phyloP scores from a whole-genome alignment of 2,797 vertebrate genomes.

The Crenuchus spilurus region DNA sequence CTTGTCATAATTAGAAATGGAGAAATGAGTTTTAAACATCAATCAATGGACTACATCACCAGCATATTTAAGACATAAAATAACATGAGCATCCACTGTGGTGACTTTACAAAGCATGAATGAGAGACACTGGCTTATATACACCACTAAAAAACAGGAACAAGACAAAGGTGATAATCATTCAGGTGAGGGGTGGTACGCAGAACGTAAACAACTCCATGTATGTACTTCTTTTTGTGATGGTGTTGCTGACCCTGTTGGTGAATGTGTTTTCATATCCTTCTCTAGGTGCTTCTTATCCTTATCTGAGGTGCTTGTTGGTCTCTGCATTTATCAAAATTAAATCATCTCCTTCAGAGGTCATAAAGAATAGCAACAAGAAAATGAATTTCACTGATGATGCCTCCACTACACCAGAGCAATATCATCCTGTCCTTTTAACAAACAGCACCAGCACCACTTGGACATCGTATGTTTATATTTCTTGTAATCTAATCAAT shows the following conservation, averaged over 20 bases:
- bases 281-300: not conserved
- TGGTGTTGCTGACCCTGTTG: not conserved
- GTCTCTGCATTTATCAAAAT: not conserved
- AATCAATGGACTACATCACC: too few species aligned
- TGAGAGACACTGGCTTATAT: too few species aligned
- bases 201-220: too few species aligned
- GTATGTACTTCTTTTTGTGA: too few species aligned
- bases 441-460: not conserved
- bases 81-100: too few species aligned
- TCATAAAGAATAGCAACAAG: not conserved
- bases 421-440: not conserved
- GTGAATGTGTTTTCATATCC: not conserved
- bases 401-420: not conserved
- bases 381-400: not conserved
- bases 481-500: not conserved
- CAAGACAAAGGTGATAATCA: too few species aligned
- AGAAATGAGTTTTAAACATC: too few species aligned
- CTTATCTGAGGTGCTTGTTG: not conserved
- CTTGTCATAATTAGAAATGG: too few species aligned
- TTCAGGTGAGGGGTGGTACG: too few species aligned
- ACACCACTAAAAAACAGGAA: too few species aligned
- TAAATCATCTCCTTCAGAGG: not conserved
- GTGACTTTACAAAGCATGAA: too few species aligned
- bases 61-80: too few species aligned
- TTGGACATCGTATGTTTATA: not conserved